These are phyloP conservation scores for Lanius collurio DNA, from an alignment of 2,113 vertebrate genomes.

Conservation along the genomic window DNA sequence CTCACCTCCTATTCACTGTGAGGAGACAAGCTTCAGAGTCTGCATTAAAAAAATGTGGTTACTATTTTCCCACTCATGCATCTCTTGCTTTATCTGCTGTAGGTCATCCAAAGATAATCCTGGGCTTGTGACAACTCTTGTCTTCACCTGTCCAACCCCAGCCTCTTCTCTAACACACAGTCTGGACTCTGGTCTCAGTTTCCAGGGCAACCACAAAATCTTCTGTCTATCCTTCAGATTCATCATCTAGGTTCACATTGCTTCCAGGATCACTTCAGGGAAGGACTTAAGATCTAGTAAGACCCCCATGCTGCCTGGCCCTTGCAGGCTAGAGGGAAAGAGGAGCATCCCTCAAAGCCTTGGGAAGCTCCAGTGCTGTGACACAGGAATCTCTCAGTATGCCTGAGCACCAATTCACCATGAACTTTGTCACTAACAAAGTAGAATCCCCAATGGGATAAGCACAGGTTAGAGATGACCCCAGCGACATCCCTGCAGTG, in stretches of 20 bases:
- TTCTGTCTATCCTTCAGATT: background rate
- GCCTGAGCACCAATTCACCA: background rate
- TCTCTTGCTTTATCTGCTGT: background rate
- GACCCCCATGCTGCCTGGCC: background rate
- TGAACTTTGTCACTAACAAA: background rate
- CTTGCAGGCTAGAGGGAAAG: background rate
- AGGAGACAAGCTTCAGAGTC: background rate
- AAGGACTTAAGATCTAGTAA: background rate
- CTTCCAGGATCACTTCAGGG: background rate
- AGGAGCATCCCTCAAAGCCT: background rate
- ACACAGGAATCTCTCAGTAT: background rate
- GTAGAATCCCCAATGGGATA: background rate
- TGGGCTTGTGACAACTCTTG: background rate
- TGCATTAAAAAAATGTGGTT: background rate
- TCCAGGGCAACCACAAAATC: slow-evolving; percentile 18
- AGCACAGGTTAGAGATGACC: background rate
- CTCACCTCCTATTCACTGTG: background rate
- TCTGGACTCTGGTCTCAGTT: background rate
- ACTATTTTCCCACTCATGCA: background rate
- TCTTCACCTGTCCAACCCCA: background rate
- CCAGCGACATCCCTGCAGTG: background rate
- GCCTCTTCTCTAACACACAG: background rate
- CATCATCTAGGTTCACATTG: background rate
- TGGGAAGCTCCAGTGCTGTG: background rate
- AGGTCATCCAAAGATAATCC: background rate